Conservation (phyloP, 2,113 vertebrate species). For the Syrrhaptes paradoxus region DNA sequence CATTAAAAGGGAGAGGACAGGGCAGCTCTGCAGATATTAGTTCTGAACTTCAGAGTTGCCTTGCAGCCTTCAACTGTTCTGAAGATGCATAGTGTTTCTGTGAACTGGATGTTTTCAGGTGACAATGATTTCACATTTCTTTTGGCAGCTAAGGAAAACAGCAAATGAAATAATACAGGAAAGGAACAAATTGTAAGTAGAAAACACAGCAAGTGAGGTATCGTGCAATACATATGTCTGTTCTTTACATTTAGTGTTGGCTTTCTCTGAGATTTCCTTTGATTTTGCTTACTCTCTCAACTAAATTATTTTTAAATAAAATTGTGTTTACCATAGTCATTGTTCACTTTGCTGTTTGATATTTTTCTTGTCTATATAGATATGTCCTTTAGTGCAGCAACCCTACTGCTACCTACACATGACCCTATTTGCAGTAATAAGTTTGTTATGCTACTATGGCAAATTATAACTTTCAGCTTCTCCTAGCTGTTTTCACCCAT, state of each 20-base stretch:
- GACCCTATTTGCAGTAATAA: not conserved
- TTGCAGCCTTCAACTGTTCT: not conserved
- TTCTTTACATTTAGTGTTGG: not conserved
- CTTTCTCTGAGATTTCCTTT: not conserved
- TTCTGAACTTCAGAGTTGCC: constrained; percentile 19
- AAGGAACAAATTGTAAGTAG: constrained; percentile 65
- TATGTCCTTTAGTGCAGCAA: not conserved
- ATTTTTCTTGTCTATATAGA: not conserved
- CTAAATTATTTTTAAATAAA: not conserved
- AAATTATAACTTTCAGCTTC: not conserved
- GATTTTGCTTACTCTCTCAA: not conserved
- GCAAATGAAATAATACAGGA: constrained; percentile 54
- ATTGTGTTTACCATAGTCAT: not conserved
- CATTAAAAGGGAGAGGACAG: not conserved
- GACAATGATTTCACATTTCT: not conserved
- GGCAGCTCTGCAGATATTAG: not conserved
- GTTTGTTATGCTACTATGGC: not conserved
- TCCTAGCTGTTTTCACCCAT: not conserved
- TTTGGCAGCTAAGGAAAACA: constrained; percentile 58
- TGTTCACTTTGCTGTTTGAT: not conserved
- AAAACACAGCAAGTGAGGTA: constrained; percentile 75
- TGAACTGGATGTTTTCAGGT: not conserved
- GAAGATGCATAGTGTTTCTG: not conserved
- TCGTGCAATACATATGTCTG: not conserved
- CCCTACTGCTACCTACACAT: not conserved